Evolutionary conservation across 2,888 invertebrate species (phyloP).

Genomic region (Dolichomitus sp.): DNA sequence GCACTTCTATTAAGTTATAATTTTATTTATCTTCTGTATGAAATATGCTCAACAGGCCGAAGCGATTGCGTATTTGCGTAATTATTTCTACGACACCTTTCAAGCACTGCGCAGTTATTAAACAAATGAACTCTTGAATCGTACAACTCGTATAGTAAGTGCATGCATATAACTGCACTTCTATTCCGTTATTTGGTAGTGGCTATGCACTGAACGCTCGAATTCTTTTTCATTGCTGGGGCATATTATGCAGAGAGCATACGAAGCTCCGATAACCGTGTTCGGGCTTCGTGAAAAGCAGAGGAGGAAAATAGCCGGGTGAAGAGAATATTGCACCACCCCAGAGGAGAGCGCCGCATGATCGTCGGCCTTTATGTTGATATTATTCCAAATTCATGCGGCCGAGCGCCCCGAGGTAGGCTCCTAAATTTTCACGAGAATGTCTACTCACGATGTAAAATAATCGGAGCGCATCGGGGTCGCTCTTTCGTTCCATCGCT

Average conservation of each 20-base stretch:
- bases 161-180: slow-evolving; percentile 7
- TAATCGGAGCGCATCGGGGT: slow-evolving; percentile 63
- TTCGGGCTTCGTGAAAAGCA: slow-evolving; percentile 50
- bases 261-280: slow-evolving; percentile 65
- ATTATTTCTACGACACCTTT: slow-evolving; percentile 40
- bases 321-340: slow-evolving; percentile 58
- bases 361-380: slow-evolving; percentile 71
- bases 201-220: slow-evolving; percentile 35
- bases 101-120: slow-evolving; percentile 9
- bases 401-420: slow-evolving; percentile 53
- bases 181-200: slow-evolving; percentile 52
- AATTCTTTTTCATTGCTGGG: slow-evolving; percentile 67
- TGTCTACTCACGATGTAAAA: slow-evolving; percentile 69
- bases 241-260: slow-evolving; percentile 65
- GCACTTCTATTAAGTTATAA: not conserved
- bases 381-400: slow-evolving; percentile 71
- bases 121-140: slow-evolving; percentile 43
- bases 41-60: not conserved
- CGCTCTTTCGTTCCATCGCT: slow-evolving; percentile 38
- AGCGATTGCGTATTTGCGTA: slow-evolving; percentile 15
- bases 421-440: slow-evolving; percentile 72
- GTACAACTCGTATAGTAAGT: slow-evolving; percentile 15
- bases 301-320: slow-evolving; percentile 38
- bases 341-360: slow-evolving; percentile 53
- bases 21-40: not conserved